Base-by-base conservation (phyloP, 2,888 invertebrate species). In the Panopea generosa region DNA sequence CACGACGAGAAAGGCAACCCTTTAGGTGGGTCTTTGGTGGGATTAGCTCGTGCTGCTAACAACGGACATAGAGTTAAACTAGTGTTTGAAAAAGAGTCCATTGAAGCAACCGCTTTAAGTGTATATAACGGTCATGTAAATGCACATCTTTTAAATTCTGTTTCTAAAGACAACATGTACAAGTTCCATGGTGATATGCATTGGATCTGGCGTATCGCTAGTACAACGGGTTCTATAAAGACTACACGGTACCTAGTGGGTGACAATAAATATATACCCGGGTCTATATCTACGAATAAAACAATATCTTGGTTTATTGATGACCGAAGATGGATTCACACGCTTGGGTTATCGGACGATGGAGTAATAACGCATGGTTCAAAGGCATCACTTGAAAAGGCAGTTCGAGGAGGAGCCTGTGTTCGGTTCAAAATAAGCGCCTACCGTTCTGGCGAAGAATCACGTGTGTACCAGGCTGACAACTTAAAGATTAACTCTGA, bases 231-330 rank as follows among this genome's bases (percentile, higher is more conserved):
- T 4, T 61, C 20, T 9, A 29, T 61, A 16, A 40, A 16, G 20
- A 67, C 62, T 0, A 6, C 52, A 16, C 14, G 50, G 1, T 43
- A 61, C 43, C n/a, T 47, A 2, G 67, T 67, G 4, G 73, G 73
- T 1, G 50, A 14, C 3, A 27, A 43, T 26, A 57, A 16, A 3
- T 47, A 27, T 14, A 50, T 40, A 27, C 0, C 27, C 7, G 56
- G 49, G 1, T 9, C 26, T 9, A 50, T 2, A 2, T n/a, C 6
- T n/a, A n/a, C 20, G 6, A 16, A n/a, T 7, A 27, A 38, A 14
- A 47, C 33, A 14, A 26, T 67, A 2, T 3, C 56, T 20, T 73
- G 73, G 73, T 73, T 50, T 43, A 45, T 67, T 14, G 73, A 73
- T 24, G 47, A 20, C n/a, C 40, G 68, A 18, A 26, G 26, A 11